Base-by-base conservation (phyloP, 1,140 invertebrate genomes). In the Magallana angulata region DNA sequence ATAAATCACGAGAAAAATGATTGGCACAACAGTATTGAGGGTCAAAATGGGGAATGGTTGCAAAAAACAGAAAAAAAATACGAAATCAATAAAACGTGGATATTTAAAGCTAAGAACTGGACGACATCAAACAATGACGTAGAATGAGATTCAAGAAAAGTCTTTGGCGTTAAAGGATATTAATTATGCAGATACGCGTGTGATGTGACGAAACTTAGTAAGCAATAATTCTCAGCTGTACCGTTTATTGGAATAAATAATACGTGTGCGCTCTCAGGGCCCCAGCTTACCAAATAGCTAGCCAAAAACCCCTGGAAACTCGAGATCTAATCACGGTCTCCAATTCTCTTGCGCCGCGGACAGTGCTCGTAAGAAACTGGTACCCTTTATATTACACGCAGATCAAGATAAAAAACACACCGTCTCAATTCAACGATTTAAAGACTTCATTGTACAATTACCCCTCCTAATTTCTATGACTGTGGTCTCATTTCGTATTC, bases 111-210 rank as follows among this genome's bases (percentile, higher is more conserved):
- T 30, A 30, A 30, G 24, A 76, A 76, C 68, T 76, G 24, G 68
- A 76, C 24, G 60, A 76, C 68, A 76, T 30, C 68, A 11, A 76
- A 76, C 68, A 36, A 76, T 64, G 5, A 48, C 5, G 16, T n/a
- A 76, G 24, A 76, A 36, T 36, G 24, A 76, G 68, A 30, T 24
- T 76, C 68, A 76, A 76, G 68, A 30, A 76, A 76, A 30, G 36
- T 76, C 68, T 76, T 76, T 76, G 68, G 68, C 68, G 68, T 76
- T 76, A 76, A 76, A 76, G 24, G 68, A 76, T 76, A 76, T 76
- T 76, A 76, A 76, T 76, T 76, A 76, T 76, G 68, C 68, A 76
- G 24, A 76, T 76, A 30, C 36, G 68, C 68, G 68, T 76, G 68
- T 76, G 24, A 76, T 76, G 11, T 76, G 68, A 76, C 24, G 68